Evolutionary conservation across 2,888 invertebrate species (phyloP).

Genomic region (Eupeodes latifasciatus): DNA sequence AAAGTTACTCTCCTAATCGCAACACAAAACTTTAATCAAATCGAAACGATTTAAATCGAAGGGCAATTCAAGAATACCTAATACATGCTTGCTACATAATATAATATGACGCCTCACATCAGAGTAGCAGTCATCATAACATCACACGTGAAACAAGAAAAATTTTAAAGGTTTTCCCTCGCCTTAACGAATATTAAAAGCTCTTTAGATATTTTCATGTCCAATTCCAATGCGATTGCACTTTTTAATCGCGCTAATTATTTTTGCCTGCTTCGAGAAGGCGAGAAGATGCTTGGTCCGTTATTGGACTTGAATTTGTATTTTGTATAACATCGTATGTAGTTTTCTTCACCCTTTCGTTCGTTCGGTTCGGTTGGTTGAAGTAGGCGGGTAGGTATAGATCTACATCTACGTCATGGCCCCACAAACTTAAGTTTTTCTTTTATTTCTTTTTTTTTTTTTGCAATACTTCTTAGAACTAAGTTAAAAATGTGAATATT

Average conservation of each 20-base stretch:
- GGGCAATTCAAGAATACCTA: slow-evolving; percentile 43
- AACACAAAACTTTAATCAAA: slow-evolving; percentile 54
- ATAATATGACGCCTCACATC: slow-evolving; percentile 1
- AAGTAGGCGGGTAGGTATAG: slow-evolving; percentile 32
- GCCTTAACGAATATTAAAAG: background rate
- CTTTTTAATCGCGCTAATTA: slow-evolving; percentile 16
- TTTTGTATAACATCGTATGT: background rate
- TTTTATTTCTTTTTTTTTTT: slow-evolving; percentile 15
- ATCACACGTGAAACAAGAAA: slow-evolving; percentile 31
- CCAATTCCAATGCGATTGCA: slow-evolving; percentile 2
- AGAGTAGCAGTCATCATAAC: background rate
- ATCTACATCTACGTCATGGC: slow-evolving; percentile 20
- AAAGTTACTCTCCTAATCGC: slow-evolving; percentile 45
- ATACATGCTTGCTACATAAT: too few species aligned
- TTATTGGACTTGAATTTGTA: slow-evolving; percentile 29
- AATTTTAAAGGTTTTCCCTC: slow-evolving; percentile 4
- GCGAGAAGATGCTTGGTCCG: slow-evolving; percentile 27
- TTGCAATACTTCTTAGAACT: background rate
- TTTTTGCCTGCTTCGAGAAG: background rate
- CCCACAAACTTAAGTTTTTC: slow-evolving; percentile 8
- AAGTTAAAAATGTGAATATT: slow-evolving; percentile 2
- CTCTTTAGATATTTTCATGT: background rate
- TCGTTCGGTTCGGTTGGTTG: background rate
- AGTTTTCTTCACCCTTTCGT: slow-evolving; percentile 30
- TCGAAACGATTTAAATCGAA: slow-evolving; percentile 57